Percentiles rank a stretch among this genome's conserved stretches.
These are phyloP conservation scores for Protonemura montana DNA, from an alignment of 2,888 invertebrate genomes.

Conservation along the genomic window DNA sequence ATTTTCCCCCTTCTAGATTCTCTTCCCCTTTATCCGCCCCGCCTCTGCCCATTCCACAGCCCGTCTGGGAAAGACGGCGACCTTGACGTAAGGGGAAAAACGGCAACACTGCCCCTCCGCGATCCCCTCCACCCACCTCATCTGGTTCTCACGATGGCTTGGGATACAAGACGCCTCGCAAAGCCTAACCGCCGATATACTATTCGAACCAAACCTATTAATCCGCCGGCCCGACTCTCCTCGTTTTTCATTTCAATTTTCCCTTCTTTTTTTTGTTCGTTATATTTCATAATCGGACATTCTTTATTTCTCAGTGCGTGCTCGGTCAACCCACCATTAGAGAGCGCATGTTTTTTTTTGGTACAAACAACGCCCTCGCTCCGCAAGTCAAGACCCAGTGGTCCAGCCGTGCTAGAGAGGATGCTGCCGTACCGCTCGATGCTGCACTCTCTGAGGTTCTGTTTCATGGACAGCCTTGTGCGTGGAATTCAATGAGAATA, in stretches of 20 bases:
- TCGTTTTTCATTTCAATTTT: background rate
- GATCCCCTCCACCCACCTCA: conserved; percentile 18
- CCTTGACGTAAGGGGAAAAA: conserved; percentile 44
- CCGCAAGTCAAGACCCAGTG: background rate
- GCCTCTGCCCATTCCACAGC: conserved; percentile 31
- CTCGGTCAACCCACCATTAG: conserved; percentile 23
- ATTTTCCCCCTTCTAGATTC: conserved; percentile 30
- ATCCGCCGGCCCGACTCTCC: background rate
- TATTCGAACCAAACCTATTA: conserved; percentile 14
- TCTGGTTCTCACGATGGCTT: conserved; percentile 48
- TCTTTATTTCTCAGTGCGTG: conserved; percentile 9
- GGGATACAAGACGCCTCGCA: conserved; percentile 26
- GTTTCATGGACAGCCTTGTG: background rate
- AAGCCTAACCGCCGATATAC: conserved; percentile 1
- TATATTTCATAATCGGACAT: conserved; percentile 15
- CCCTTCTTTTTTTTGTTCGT: background rate
- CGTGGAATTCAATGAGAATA: conserved; percentile 29
- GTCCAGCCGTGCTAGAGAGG: background rate
- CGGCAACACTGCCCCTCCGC: conserved; percentile 45
- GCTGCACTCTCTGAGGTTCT: background rate
- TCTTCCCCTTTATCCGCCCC: conserved; percentile 28
- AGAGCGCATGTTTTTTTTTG: background rate
- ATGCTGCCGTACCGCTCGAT: background rate
- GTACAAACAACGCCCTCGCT: conserved; percentile 9
- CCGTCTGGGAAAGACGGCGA: conserved; percentile 44